phyloP scores from a whole-genome alignment of 1,140 invertebrate species.

The Temnothorax longispinosus region DNA sequence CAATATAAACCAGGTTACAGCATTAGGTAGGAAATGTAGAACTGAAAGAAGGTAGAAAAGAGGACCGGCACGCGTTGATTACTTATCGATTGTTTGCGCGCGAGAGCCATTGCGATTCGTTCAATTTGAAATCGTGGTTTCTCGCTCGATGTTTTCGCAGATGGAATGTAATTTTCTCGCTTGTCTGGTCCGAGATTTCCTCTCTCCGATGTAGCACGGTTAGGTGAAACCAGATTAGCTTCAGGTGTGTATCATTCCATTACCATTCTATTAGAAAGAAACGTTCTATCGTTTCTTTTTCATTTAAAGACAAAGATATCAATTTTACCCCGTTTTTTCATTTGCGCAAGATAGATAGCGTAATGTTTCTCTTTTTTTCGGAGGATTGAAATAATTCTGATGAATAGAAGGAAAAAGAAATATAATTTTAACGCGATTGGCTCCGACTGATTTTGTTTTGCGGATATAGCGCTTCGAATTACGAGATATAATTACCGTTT shows the following conservation, averaged over 20 bases:
- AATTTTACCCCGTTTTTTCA: not conserved
- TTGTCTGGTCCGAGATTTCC: slow-evolving; percentile 53
- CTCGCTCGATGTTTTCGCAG: slow-evolving; percentile 49
- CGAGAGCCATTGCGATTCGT: slow-evolving; percentile 53
- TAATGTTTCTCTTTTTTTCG: not conserved
- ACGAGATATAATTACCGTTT: slow-evolving; percentile 25
- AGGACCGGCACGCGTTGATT: slow-evolving; percentile 63
- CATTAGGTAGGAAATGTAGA: slow-evolving; percentile 20
- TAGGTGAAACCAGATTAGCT: slow-evolving; percentile 65
- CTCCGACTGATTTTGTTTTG: slow-evolving; percentile 17
- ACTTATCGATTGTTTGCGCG: slow-evolving; percentile 74
- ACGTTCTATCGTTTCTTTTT: not conserved
- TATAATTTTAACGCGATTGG: slow-evolving; percentile 2
- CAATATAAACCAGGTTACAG: not conserved
- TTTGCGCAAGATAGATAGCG: too few relatives aligned
- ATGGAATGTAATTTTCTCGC: slow-evolving; percentile 70
- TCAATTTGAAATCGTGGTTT: slow-evolving; percentile 68
- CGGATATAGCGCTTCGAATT: not conserved
- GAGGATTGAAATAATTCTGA: not conserved
- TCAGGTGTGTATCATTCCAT: slow-evolving; percentile 63
- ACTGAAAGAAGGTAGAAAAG: slow-evolving; percentile 45
- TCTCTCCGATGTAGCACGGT: slow-evolving; percentile 35
- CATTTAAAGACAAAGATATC: not conserved
- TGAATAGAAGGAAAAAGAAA: not conserved
- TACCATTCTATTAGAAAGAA: slow-evolving; percentile 30